Conservation (phyloP, 2,113 vertebrate genomes). For the Odontesthes bonariensis region DNA sequence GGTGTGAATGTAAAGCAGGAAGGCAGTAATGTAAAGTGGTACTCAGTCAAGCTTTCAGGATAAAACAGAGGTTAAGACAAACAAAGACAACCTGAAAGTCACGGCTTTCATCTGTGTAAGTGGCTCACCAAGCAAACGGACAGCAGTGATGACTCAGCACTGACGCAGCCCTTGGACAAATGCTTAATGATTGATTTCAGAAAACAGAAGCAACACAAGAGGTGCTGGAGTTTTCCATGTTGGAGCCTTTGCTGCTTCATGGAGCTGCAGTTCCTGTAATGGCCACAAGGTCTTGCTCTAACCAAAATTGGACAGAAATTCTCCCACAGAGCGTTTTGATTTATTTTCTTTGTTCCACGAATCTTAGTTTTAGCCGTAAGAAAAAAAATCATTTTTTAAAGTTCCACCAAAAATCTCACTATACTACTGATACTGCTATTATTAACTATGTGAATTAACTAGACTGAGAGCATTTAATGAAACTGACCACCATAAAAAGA, state of each 20-base stretch:
- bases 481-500: too few species aligned
- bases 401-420: too few species aligned
- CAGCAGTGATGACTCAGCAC: slow-evolving; percentile 14
- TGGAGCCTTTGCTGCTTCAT: background rate
- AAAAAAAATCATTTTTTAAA: too few species aligned
- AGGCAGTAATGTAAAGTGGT: background rate
- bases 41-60: slow-evolving; percentile 13
- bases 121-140: background rate
- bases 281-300: background rate
- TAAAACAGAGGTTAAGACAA: slow-evolving; percentile 19
- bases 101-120: slow-evolving; percentile 12
- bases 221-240: accelerated
- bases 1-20: slow-evolving; percentile 34
- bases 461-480: too few species aligned
- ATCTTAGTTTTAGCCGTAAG: too few species aligned
- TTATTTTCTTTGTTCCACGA: too few species aligned
- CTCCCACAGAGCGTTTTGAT: too few species aligned
- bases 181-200: background rate
- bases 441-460: too few species aligned
- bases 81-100: slow-evolving; percentile 28
- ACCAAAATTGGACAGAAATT: too few species aligned
- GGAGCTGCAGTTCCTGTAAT: background rate
- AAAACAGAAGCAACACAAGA: background rate
- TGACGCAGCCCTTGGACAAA: background rate
- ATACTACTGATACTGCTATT: too few species aligned